Base-by-base conservation (phyloP, 1,140 invertebrate genomes). In the Liolophura sinensis region DNA sequence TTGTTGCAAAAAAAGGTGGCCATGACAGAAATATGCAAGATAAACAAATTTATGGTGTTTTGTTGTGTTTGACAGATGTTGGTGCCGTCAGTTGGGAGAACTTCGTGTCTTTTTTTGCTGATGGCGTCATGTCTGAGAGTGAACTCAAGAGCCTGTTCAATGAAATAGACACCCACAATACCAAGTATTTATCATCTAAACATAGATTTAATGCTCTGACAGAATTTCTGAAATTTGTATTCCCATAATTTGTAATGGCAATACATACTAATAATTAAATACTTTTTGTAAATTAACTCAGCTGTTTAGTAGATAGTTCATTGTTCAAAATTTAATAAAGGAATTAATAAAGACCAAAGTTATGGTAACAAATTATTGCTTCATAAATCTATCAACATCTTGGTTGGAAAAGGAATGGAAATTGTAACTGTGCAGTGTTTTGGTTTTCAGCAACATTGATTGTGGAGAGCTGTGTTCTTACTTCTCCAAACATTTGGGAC, bases 151-250 rank as follows among this genome's bases (percentile, higher is more conserved):
- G 50, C 20, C 64, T 82, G 48, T 82, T 82, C 67, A 71, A 79
- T 40, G 74, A 80, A 48, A 82, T 82, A 60, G 80, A 82, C 65
- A 79, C 80, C 0, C 80, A 82, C 63, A 80, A 79, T 20, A 79
- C 79, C 12, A 75, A 76, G 79, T 79, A 72, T 67, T 70, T 57
- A 14, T 40, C 31, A 40, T 40, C 9, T 40, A 40, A 40, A 40
- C 9, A 40, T 5, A 40, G 31, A 40, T 40, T 5, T 40, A n/a
- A 40, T 40, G 3, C 9, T 40, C 3, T 40, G 9, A 40, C 31
- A 40, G 9, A 40, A 40, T 40, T 40, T 40, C 3, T 40, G 9
- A 40, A 40, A 40, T 40, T n/a, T 40, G 31, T 40, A 5, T 40
- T 40, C 9, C 31, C 31, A 40, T 40, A 5, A n/a, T 40, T 40